phyloP scores from a whole-genome alignment of 2,888 invertebrate species.

The Meta bourneti region DNA sequence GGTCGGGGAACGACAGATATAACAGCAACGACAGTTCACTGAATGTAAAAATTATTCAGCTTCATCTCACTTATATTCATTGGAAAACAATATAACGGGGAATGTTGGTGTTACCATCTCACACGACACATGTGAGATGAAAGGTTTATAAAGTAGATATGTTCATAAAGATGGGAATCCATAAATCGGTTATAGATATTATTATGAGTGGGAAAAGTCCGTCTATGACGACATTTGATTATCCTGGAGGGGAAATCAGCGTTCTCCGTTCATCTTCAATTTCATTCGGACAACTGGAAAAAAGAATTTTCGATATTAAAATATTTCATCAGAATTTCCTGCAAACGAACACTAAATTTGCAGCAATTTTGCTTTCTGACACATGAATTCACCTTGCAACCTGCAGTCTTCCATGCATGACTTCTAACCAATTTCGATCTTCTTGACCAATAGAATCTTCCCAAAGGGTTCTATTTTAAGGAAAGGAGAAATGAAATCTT shows the following conservation, averaged over 20 bases:
- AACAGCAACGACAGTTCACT: constrained; percentile 54
- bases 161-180: constrained; percentile 20
- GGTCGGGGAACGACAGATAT: constrained; percentile 46
- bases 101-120: constrained; percentile 12
- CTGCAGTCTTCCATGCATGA: no score
- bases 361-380: no score
- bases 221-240: constrained; percentile 17
- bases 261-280: constrained; percentile 24
- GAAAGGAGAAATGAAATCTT: no score
- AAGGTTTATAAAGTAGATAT: constrained; percentile 32
- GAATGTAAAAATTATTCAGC: constrained; percentile 42
- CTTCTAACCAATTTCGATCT: no score
- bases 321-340: neutral
- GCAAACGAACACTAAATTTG: neutral
- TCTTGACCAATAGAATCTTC: no score
- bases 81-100: constrained; percentile 28
- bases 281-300: constrained; percentile 66
- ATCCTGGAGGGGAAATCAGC: constrained; percentile 22
- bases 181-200: constrained; percentile 22
- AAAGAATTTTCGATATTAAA: neutral
- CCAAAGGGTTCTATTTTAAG: no score
- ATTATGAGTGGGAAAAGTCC: constrained; percentile 14
- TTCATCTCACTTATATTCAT: constrained; percentile 33
- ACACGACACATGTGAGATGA: constrained; percentile 2
- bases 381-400: no score